Conservation (phyloP, 1,140 invertebrate species). For the Phthorimaea operculella region DNA sequence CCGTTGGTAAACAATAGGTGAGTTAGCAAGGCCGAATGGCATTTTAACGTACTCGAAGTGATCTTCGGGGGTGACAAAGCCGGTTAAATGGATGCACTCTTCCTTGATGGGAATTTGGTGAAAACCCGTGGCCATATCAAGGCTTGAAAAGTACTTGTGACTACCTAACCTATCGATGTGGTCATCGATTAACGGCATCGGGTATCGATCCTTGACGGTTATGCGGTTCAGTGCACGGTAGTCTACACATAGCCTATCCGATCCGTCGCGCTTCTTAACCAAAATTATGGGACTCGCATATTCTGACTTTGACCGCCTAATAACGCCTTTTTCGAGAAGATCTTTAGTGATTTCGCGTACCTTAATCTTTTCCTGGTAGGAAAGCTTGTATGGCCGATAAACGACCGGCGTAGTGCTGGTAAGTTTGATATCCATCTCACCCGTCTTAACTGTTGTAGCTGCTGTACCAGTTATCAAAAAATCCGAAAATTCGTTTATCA, state of each 20-base stretch:
- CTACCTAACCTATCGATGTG: conserved; percentile 25
- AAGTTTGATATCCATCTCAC: conserved; percentile 19
- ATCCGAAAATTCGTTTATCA: conserved; percentile 6
- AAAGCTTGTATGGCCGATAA: conserved; percentile 21
- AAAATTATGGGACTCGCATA: conserved; percentile 37
- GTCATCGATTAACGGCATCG: conserved; percentile 30
- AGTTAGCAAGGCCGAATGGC: conserved; percentile 13
- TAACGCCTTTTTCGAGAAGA: conserved; percentile 23
- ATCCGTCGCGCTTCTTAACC: conserved; percentile 40
- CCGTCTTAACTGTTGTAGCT: conserved; percentile 17
- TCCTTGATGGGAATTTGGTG: not conserved
- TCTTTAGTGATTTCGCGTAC: conserved; percentile 21
- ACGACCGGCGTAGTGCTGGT: conserved; percentile 14
- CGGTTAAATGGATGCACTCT: conserved; percentile 22
- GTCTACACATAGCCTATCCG: conserved; percentile 41
- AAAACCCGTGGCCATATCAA: conserved; percentile 20
- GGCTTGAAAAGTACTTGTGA: conserved; percentile 36
- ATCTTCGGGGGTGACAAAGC: conserved; percentile 24
- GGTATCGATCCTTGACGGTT: conserved; percentile 42
- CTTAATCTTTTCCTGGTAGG: conserved; percentile 19
- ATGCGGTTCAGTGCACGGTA: conserved; percentile 41
- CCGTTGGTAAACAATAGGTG: conserved; percentile 9
- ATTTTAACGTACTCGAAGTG: conserved; percentile 17
- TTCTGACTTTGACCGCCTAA: conserved; percentile 23
- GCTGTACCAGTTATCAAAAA: conserved; percentile 20